Percentiles rank a stretch among this genome's conserved stretches.
phyloP scores from a whole-genome alignment of 2,888 invertebrate species.

The Oasisia sp. region DNA sequence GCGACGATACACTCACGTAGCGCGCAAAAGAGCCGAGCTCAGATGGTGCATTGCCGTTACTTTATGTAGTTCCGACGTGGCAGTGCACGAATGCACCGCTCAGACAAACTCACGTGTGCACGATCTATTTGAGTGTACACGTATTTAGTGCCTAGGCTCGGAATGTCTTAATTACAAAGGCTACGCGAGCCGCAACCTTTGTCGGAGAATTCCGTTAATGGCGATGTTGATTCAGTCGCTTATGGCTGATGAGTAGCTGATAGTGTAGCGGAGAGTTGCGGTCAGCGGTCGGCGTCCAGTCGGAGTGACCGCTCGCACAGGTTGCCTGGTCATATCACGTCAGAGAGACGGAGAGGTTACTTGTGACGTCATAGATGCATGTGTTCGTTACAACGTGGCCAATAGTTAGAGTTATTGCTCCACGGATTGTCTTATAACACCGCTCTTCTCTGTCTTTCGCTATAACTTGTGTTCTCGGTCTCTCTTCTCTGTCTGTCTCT shows the following conservation, averaged over 20 bases:
- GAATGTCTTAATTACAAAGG: conserved; percentile 6
- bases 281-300: not conserved
- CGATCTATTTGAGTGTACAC: not conserved
- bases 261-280: not conserved
- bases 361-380: not conserved
- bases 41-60: not conserved
- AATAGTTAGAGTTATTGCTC: too few relatives aligned
- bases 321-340: not conserved
- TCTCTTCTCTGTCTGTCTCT: too few relatives aligned
- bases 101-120: not conserved
- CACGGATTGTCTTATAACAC: too few relatives aligned
- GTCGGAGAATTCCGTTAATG: conserved; percentile 5
- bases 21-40: not conserved
- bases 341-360: not conserved
- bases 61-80: not conserved
- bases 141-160: not conserved
- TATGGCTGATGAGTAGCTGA: not conserved
- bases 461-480: not conserved
- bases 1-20: not conserved
- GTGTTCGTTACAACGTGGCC: not conserved
- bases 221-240: not conserved
- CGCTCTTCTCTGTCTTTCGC: too few relatives aligned
- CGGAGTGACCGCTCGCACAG: not conserved
- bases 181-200: not conserved
- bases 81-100: not conserved